A percentile compares a stretch with the other conserved stretches of the same genome.
Conservation (phyloP, 1,140 invertebrate species). For the roundworm (Caenorhabditis elegans) region WBcel235 BX284605.5:15033001-15033500, state of each 20-base stretch:
- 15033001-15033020: slow-evolving; percentile 44
- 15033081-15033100: slow-evolving; percentile 1
- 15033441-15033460: background rate
- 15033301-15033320: background rate
- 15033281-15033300: background rate
- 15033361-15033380: background rate
- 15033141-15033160: slow-evolving; percentile 48
- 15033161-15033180: slow-evolving; percentile 47
- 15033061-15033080: too few species aligned
- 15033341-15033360: background rate
- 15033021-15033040: slow-evolving; percentile 48
- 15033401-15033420: background rate
- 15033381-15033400: background rate
- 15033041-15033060: background rate
- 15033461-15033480: background rate
- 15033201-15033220: slow-evolving; percentile 55
- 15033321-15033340: background rate
- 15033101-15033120: slow-evolving; percentile 53
- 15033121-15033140: slow-evolving; percentile 52
- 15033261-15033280: background rate
- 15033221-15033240: slow-evolving; percentile 37
- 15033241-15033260: background rate
- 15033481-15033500: background rate
- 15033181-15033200: slow-evolving; percentile 52
- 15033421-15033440: background rate